phyloP scores from a whole-genome alignment of 2,113 vertebrate genomes.

The Sisor rabdophorus region DNA sequence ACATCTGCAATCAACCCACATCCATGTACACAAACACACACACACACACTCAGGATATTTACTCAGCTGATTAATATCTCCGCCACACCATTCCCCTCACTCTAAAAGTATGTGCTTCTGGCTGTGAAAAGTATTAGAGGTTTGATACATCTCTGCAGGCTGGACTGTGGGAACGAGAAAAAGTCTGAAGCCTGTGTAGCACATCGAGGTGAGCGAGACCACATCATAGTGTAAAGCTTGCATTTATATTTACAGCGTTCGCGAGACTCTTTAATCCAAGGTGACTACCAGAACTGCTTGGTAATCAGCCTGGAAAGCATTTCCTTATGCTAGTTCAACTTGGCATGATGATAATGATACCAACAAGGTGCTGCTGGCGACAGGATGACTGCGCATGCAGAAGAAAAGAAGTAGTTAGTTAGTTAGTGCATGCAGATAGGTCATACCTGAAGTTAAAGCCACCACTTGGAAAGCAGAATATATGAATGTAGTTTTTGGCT shows the following conservation, averaged over 20 bases:
- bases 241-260: conserved; percentile 16
- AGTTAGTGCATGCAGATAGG: background rate
- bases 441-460: background rate
- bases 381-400: background rate
- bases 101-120: conserved; percentile 69
- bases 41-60: conserved; percentile 61
- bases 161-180: conserved; percentile 59
- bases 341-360: background rate
- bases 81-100: conserved; percentile 65
- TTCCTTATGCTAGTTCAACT: conserved; percentile 13
- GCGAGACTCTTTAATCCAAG: conserved; percentile 5
- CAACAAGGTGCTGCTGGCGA: background rate
- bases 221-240: conserved; percentile 11
- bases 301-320: conserved; percentile 17
- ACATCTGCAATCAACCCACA: conserved; percentile 64
- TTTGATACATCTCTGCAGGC: conserved; percentile 62
- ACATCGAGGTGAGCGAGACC: conserved; percentile 12
- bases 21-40: conserved; percentile 44
- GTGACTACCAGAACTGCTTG: conserved; percentile 2
- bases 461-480: background rate
- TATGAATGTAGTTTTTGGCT: background rate
- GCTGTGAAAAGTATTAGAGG: conserved; percentile 70
- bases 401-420: background rate
- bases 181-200: conserved; percentile 45
- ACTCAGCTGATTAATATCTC: conserved; percentile 76